Evolutionary conservation across 1,140 invertebrate species (phyloP).

Genomic region (Scaptomyza montana): DNA sequence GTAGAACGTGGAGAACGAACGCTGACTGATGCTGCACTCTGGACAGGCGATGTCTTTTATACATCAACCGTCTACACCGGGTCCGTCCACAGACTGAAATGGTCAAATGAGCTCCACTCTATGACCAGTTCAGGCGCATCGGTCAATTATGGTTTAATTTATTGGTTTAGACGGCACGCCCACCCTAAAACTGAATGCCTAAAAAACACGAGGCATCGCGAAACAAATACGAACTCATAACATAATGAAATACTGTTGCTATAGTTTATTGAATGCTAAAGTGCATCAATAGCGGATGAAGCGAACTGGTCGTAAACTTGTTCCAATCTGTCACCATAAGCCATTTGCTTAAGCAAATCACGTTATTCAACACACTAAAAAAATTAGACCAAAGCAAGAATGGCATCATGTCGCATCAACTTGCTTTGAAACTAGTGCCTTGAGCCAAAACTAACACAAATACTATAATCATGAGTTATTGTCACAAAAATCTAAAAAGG

Average conservation of each 20-base stretch:
- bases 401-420: slow-evolving; percentile 6
- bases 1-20: slow-evolving; percentile 49
- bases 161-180: slow-evolving; percentile 18
- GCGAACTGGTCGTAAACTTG: slow-evolving; percentile 31
- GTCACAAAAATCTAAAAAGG: too few species aligned
- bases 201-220: slow-evolving; percentile 1
- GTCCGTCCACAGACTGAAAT: not conserved
- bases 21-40: slow-evolving; percentile 63
- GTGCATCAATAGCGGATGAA: slow-evolving; percentile 24
- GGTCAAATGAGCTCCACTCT: slow-evolving; percentile 17
- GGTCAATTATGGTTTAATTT: slow-evolving; percentile 23
- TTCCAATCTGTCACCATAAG: slow-evolving; percentile 26
- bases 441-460: not conserved
- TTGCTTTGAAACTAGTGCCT: slow-evolving; percentile 1
- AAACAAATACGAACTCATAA: slow-evolving; percentile 13
- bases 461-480: too few species aligned
- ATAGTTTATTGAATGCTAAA: slow-evolving; percentile 16
- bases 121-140: not conserved
- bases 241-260: slow-evolving; percentile 14
- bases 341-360: slow-evolving; percentile 11
- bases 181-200: slow-evolving; percentile 14
- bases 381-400: slow-evolving; percentile 23
- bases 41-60: slow-evolving; percentile 48
- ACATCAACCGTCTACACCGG: slow-evolving; percentile 10
- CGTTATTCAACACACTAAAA: slow-evolving; percentile 22